Evolutionary conservation across 2,888 invertebrate species (phyloP).

Genomic region (Nezara viridula): DNA sequence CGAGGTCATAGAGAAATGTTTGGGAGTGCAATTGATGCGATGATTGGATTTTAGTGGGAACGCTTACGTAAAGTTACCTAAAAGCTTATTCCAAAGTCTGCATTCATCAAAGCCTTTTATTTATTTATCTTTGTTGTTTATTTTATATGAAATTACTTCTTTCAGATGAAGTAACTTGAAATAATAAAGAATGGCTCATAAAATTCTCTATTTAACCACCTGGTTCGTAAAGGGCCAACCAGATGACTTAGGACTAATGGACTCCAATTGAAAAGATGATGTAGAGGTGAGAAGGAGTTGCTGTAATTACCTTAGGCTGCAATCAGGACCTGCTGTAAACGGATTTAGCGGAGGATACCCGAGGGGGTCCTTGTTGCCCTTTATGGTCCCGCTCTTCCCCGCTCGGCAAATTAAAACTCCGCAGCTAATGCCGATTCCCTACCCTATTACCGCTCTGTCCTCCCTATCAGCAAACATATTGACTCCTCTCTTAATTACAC

Average conservation of each 20-base stretch:
- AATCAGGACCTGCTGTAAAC: slow-evolving; percentile 38
- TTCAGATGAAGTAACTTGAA: not conserved
- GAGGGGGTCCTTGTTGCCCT: slow-evolving; percentile 43
- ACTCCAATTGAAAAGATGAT: slow-evolving; percentile 26
- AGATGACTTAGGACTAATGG: not conserved
- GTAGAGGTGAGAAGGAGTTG: slow-evolving; percentile 21
- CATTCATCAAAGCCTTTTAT: no score
- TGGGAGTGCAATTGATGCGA: no score
- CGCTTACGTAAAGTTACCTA: no score
- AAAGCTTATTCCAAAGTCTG: no score
- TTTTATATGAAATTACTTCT: no score
- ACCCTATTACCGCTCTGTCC: slow-evolving; percentile 22
- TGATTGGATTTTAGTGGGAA: no score
- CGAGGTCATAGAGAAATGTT: no score
- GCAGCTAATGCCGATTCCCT: slow-evolving; percentile 42
- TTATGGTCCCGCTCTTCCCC: not conserved
- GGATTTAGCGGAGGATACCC: slow-evolving; percentile 21
- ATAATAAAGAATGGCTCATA: not conserved
- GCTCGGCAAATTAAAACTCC: slow-evolving; percentile 43
- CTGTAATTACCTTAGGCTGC: slow-evolving; percentile 26
- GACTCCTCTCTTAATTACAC: slow-evolving; percentile 38
- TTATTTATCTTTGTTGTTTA: no score
- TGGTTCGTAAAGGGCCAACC: not conserved
- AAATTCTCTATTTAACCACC: not conserved
- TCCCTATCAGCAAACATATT: slow-evolving; percentile 35